Evolutionary conservation across 1,140 invertebrate species (phyloP), one percentile per base, ranked within the genome.

Genomic region (Trichoplusia ni): DNA sequence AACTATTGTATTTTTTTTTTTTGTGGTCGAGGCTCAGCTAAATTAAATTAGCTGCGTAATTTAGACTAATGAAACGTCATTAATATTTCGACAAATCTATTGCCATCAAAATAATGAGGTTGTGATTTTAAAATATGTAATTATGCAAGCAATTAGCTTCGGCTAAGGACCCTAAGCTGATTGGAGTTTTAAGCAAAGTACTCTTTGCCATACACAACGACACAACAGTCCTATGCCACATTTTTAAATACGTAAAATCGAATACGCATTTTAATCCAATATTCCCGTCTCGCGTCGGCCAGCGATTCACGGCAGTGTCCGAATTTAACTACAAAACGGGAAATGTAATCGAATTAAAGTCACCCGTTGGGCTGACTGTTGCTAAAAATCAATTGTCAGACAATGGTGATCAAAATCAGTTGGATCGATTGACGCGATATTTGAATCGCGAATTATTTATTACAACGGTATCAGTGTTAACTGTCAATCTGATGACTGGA

Each of bases 281-380:
- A 29, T 49, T 49, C 14, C 46, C 46, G 8, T 7, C 46, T 49
- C 14, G 8, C 25, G 4, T n/a, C 40, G 8, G 14, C 40, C 19
- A 35, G 2, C 37, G 44, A 29, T 49, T 31, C 46, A 16, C 46
- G 0, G 25, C n/a, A 49, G 13, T 8, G 0, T n/a, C n/a, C 25
- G 23, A 31, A 49, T 31, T 5, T 18, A 18, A 49, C 25, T 49
- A 18, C 11, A 46, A 46, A 46, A 46, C 46, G 9, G 25, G 18
- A 27, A 18, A 49, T 18, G 25, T 49, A 49, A 49, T 31, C 46
- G 46, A 49, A 49, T 49, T 31, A 31, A 49, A 49, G 46, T 49
- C 25, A 29, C 23, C 9, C 46, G 46, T 49, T 8, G 18, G 0
- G 2, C 44, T 18, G 46, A 49, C 27, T 49, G 44, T 2, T 14